These are phyloP conservation scores for Sebastes cheni DNA, from an alignment of 2,797 vertebrate species.

Conservation along the genomic window DNA sequence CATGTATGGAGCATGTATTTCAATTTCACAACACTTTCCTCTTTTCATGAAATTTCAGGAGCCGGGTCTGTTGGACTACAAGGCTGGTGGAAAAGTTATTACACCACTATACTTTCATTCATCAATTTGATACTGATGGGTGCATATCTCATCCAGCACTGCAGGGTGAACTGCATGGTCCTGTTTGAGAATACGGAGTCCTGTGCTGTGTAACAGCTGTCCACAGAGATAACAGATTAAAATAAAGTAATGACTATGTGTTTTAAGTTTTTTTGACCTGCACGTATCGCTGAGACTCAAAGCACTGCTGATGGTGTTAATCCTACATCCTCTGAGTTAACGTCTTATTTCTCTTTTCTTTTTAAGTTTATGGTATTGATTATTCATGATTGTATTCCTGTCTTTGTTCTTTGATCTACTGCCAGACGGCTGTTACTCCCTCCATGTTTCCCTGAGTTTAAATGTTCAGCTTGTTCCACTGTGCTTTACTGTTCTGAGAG, in stretches of 20 bases:
- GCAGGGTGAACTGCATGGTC: neutral
- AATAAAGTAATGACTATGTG: slow-evolving; percentile 23
- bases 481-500: slow-evolving; percentile 14
- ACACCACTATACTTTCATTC: neutral
- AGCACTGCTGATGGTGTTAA: neutral
- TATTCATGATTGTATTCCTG: slow-evolving; percentile 18
- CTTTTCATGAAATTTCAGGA: neutral
- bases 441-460: neutral
- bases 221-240: slow-evolving; percentile 5
- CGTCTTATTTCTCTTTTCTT: neutral
- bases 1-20: slow-evolving; percentile 2
- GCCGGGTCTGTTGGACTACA: neutral
- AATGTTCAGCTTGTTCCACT: slow-evolving; percentile 6
- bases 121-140: slow-evolving; percentile 1
- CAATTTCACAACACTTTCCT: neutral
- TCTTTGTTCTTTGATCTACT: slow-evolving; percentile 13
- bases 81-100: slow-evolving; percentile 7
- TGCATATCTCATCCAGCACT: neutral
- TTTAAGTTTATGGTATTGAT: slow-evolving; percentile 16
- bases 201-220: slow-evolving; percentile 7
- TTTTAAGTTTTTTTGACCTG: slow-evolving; percentile 35
- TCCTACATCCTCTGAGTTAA: slow-evolving; percentile 4
- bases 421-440: slow-evolving; percentile 6
- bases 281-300: neutral
- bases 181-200: slow-evolving; percentile 11